Evolutionary conservation across 2,113 vertebrate species (phyloP).

Genomic region (Nettapus auritus): DNA sequence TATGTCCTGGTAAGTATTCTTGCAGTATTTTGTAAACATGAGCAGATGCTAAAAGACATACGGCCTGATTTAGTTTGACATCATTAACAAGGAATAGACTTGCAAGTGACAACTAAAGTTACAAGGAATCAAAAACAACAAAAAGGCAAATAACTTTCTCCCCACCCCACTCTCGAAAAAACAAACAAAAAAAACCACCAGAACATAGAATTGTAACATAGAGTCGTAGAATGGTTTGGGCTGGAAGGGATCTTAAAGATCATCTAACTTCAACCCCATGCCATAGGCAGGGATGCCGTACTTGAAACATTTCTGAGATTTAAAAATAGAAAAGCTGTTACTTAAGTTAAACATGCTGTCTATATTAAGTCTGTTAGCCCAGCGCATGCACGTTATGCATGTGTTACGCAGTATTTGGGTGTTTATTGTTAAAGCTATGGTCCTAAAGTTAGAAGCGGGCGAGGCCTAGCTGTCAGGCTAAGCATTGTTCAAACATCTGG

Average conservation of each 20-base stretch:
- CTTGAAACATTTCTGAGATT: neutral
- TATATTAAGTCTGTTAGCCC: neutral
- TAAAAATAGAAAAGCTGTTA: neutral
- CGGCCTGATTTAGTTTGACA: neutral
- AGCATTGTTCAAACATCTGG: neutral
- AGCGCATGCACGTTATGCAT: neutral
- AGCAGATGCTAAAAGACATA: neutral
- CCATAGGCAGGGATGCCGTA: neutral
- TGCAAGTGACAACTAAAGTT: neutral
- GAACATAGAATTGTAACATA: too few relatives aligned
- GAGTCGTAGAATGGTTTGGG: too few relatives aligned
- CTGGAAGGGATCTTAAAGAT: too few relatives aligned
- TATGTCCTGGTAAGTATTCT: slow-evolving; percentile 89
- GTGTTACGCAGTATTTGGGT: neutral
- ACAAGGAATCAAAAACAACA: neutral
- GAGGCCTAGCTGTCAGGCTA: neutral
- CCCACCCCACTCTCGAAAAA: too few relatives aligned
- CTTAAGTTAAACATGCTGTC: neutral
- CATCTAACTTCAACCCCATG: too few relatives aligned
- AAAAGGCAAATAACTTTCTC: too few relatives aligned
- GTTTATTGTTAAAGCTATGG: neutral
- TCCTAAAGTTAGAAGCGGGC: neutral
- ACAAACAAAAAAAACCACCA: too few relatives aligned
- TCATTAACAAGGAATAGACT: neutral
- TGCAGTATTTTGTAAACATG: neutral